Evolutionary conservation across 2,888 invertebrate genomes (phyloP).

Genomic region (Hypsopygia costalis): DNA sequence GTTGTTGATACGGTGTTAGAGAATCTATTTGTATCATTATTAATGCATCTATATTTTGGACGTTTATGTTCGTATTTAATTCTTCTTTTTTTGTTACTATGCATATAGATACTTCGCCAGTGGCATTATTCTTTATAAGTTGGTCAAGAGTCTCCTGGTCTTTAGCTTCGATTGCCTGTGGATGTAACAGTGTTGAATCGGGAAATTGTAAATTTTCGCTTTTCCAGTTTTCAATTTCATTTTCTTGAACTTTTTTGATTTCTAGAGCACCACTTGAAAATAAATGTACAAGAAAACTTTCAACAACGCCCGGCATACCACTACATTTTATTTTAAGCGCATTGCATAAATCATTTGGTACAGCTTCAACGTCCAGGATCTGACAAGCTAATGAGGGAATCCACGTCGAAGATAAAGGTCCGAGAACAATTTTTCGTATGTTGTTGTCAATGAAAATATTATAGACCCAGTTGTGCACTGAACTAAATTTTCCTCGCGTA

Average conservation of each 20-base stretch:
- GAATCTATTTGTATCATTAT: slow-evolving; percentile 78
- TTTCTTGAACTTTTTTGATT: slow-evolving; percentile 41
- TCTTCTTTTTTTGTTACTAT: slow-evolving; percentile 52
- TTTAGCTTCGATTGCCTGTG: slow-evolving; percentile 48
- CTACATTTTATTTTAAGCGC: slow-evolving; percentile 65
- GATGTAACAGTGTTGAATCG: slow-evolving; percentile 40
- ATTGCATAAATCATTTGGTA: slow-evolving; percentile 73
- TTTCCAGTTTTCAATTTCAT: slow-evolving; percentile 39
- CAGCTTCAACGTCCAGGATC: slow-evolving; percentile 79
- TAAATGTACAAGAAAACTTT: slow-evolving; percentile 71
- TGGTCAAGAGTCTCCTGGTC: slow-evolving; percentile 49
- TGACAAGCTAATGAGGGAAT: slow-evolving; percentile 80
- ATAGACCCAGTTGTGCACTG: slow-evolving; percentile 62
- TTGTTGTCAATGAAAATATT: slow-evolving; percentile 54
- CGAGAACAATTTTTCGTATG: slow-evolving; percentile 63
- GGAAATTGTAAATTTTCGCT: slow-evolving; percentile 60
- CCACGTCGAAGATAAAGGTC: slow-evolving; percentile 52
- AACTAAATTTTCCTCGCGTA: slow-evolving; percentile 57
- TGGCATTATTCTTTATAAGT: slow-evolving; percentile 38
- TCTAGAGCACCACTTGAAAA: slow-evolving; percentile 69
- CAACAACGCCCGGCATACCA: slow-evolving; percentile 75
- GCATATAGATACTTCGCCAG: slow-evolving; percentile 50
- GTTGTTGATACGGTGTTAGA: slow-evolving; percentile 81
- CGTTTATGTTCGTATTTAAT: slow-evolving; percentile 55
- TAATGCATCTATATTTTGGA: slow-evolving; percentile 66